Evolutionary conservation across 2,797 vertebrate species (phyloP), one percentile per base, ranked within the genome.

Genomic region (Scyliorhinus canicula): DNA sequence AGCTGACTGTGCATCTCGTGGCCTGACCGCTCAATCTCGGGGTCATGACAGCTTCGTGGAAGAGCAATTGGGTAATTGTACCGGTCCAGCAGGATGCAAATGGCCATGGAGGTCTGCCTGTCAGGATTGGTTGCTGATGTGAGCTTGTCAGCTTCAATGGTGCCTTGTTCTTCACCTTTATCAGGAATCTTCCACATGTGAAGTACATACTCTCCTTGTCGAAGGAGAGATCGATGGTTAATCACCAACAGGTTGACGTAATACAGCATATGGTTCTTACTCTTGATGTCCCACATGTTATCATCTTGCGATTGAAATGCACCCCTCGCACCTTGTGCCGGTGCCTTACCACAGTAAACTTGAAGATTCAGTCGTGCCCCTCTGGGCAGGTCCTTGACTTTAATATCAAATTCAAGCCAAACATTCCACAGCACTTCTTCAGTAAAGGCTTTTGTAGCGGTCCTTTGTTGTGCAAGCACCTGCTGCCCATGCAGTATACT

Each of bases 111-210:
- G 14, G 97, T 98, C 55, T 98, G 97, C 96, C 99, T 99, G 97
- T 99, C 98, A 0, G 99, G 99, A 96, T 99, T 99, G 96, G 99
- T 99, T 60, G 99, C 99, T 0, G 99, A 99, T 0, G 99, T 99
- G 95, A 99, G 98, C 96, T 99, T 99, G 97, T 99, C 99, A 0
- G 99, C 99, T 67, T 98, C 99, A 96, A 99, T 98, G 96, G 98
- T 99, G 95, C 98, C 98, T 96, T 98, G 98, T 91, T 99, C 99
- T 95, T 99, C 99, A 0, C 97, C 98, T 96, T 99, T 99, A 95
- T 98, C 98, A 0, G 99, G 98, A 96, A 99, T 98, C 96, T 98
- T 99, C 99, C 99, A 99, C 99, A 99, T 99, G 97, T 99, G 98
- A 52, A 99, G 98, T 95, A 99, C 98, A 40, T 99, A 99, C 95